Evolutionary conservation across 2,888 invertebrate species (phyloP).

Genomic region (Dichetophora obliterata): DNA sequence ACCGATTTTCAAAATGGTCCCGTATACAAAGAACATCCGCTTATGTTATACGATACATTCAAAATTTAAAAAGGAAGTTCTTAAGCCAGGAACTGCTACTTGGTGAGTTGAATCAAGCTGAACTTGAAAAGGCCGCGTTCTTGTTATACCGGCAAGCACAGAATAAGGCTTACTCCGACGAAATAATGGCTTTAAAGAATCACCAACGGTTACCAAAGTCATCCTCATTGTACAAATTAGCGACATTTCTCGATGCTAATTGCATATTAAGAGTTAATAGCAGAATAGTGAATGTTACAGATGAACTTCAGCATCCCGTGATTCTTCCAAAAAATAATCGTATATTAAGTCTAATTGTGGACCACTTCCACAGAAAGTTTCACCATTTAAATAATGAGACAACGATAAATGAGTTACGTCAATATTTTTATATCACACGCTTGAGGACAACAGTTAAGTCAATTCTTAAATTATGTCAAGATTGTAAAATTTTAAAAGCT

Average conservation of each 20-base stretch:
- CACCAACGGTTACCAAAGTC: conserved; percentile 20
- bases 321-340: conserved; percentile 13
- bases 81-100: not conserved
- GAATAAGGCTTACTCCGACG: conserved; percentile 21
- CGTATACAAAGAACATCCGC: not conserved
- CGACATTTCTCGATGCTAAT: conserved; percentile 8
- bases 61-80: not conserved
- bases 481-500: conserved; percentile 23
- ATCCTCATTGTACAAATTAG: conserved; percentile 12
- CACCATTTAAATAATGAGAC: not conserved
- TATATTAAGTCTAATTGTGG: conserved; percentile 5
- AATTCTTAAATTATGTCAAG: conserved; percentile 31
- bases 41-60: not conserved
- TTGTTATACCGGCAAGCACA: conserved; percentile 22
- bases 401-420: conserved; percentile 22
- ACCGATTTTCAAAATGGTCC: not conserved
- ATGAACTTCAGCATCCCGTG: conserved; percentile 9
- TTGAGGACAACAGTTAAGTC: conserved; percentile 24
- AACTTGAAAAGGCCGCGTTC: conserved; percentile 22
- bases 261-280: not conserved
- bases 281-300: not conserved
- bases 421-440: conserved; percentile 41
- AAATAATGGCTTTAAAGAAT: conserved; percentile 18
- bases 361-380: conserved; percentile 1
- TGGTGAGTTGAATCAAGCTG: conserved; percentile 20